Percentiles rank a stretch among this genome's conserved stretches.
These are phyloP conservation scores for Carpatolechia fugitivella DNA, from an alignment of 2,888 invertebrate genomes.

Conservation along the genomic window DNA sequence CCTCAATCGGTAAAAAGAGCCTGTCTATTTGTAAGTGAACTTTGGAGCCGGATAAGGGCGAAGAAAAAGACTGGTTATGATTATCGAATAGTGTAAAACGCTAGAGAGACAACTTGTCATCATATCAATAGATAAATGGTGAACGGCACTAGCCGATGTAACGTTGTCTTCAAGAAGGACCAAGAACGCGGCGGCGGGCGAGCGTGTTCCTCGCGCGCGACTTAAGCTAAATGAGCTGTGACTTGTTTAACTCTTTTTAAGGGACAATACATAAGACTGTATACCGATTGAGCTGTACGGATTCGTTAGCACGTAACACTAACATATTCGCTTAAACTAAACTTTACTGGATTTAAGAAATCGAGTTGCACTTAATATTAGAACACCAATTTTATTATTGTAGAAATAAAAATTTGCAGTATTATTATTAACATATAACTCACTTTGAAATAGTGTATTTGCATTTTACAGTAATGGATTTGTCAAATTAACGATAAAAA, in stretches of 20 bases:
- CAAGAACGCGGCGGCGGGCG: slow-evolving; percentile 43
- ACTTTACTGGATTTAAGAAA: slow-evolving; percentile 30
- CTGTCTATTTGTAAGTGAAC: slow-evolving; percentile 14
- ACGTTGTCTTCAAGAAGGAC: slow-evolving; percentile 59
- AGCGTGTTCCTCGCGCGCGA: slow-evolving; percentile 23
- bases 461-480: background rate
- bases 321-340: slow-evolving; percentile 31
- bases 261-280: slow-evolving; percentile 61
- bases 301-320: slow-evolving; percentile 36
- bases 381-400: slow-evolving; percentile 33
- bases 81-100: slow-evolving; percentile 54
- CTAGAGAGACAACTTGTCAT: slow-evolving; percentile 52
- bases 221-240: slow-evolving; percentile 52
- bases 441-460: background rate
- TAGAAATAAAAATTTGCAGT: slow-evolving; percentile 28
- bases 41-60: slow-evolving; percentile 38
- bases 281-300: slow-evolving; percentile 38
- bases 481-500: slow-evolving; percentile 9
- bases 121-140: slow-evolving; percentile 68
- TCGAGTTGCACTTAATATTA: slow-evolving; percentile 40
- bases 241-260: slow-evolving; percentile 48
- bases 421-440: slow-evolving; percentile 8
- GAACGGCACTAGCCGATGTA: slow-evolving; percentile 39
- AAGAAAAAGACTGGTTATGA: slow-evolving; percentile 70
- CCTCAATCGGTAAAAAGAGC: slow-evolving; percentile 57